phyloP scores from a whole-genome alignment of 2,113 vertebrate species.

The Clinocottus analis region DNA sequence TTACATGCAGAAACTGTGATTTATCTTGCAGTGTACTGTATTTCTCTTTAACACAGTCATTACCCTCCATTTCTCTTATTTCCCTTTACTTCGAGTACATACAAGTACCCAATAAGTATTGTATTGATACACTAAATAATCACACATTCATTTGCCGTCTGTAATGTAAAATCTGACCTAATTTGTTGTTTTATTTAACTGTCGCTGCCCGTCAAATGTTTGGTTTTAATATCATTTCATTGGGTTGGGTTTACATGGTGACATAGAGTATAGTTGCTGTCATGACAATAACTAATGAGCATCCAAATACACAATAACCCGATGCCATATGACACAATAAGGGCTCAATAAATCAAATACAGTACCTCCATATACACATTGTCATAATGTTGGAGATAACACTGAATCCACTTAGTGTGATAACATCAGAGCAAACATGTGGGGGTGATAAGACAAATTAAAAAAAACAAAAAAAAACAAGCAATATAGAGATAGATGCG shows the following conservation, averaged over 20 bases:
- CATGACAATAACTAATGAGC: conserved; percentile 28
- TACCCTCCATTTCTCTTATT: background rate
- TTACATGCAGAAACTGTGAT: background rate
- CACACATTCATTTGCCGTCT: background rate
- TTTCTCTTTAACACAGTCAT: background rate
- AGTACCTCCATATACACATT: background rate
- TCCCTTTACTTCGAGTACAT: background rate
- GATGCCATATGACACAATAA: conserved; percentile 2
- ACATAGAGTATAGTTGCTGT: background rate
- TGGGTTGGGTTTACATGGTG: background rate
- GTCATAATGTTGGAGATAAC: background rate
- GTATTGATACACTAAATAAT: background rate
- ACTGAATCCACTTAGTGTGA: background rate
- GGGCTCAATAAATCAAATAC: background rate
- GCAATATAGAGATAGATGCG: background rate
- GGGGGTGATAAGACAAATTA: background rate
- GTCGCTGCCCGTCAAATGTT: background rate
- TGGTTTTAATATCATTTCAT: background rate
- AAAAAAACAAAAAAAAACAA: too few relatives aligned
- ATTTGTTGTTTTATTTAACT: background rate
- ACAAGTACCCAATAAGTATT: too few relatives aligned
- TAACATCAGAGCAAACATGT: background rate
- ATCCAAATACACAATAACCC: background rate
- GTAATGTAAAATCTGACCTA: background rate
- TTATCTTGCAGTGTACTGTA: background rate